Percentiles rank a stretch among this genome's conserved stretches.
These are phyloP conservation scores for Atrichornis clamosus DNA, from an alignment of 2,113 vertebrate genomes.

Conservation along the genomic window DNA sequence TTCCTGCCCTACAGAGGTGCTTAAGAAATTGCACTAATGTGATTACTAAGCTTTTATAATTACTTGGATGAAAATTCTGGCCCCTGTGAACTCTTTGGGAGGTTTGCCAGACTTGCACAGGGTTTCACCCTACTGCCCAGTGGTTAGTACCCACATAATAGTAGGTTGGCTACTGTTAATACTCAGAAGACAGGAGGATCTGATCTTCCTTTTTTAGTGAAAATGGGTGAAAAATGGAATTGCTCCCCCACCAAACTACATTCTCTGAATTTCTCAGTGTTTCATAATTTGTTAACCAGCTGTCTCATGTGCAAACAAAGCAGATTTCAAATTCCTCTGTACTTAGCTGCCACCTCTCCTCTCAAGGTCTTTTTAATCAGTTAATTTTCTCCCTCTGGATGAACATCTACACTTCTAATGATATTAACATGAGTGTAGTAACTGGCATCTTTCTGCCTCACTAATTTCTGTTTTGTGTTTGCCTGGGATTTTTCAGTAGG, in stretches of 20 bases:
- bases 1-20: background rate
- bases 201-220: background rate
- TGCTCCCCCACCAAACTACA: background rate
- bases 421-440: background rate
- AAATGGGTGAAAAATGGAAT: background rate
- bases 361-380: slow-evolving; percentile 37
- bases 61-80: background rate
- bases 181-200: background rate
- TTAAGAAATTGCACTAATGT: background rate
- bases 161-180: background rate
- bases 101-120: background rate
- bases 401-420: background rate
- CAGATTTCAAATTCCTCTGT: slow-evolving; percentile 5
- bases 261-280: background rate
- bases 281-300: slow-evolving; percentile 25
- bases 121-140: background rate
- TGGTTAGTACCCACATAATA: background rate
- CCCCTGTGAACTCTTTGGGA: background rate
- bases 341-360: background rate
- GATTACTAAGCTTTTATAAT: background rate
- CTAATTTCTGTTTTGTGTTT: background rate
- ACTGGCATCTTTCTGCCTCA: background rate
- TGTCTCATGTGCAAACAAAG: slow-evolving; percentile 24
- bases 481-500: background rate
- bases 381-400: slow-evolving; percentile 28